Evolutionary conservation across 2,113 vertebrate species (phyloP).

Genomic region (Prionailurus viverrinus): DNA sequence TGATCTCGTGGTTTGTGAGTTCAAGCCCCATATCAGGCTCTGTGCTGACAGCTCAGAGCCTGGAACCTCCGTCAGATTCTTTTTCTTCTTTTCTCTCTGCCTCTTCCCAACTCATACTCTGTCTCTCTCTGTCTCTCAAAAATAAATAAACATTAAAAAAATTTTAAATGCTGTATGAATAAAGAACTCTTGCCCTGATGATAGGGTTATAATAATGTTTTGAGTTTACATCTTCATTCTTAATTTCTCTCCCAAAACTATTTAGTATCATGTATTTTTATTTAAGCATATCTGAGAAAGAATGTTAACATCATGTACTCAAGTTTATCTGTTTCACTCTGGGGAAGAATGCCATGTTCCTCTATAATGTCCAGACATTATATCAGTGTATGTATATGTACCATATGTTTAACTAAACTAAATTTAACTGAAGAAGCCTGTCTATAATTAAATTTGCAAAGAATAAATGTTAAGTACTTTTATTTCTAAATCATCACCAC

Average conservation of each 20-base stretch:
- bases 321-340: not conserved
- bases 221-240: conserved; percentile 1
- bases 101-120: no score
- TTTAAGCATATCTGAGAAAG: not conserved
- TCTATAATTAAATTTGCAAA: conserved; percentile 28
- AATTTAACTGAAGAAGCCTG: conserved; percentile 6
- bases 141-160: not conserved
- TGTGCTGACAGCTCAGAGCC: no score
- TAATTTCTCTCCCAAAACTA: conserved; percentile 53
- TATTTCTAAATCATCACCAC: not conserved
- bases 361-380: not conserved
- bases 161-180: not conserved
- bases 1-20: no score
- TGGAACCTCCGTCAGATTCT: no score
- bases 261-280: conserved; percentile 15
- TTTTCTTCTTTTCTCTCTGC: no score
- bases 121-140: no score
- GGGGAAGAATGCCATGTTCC: conserved; percentile 17
- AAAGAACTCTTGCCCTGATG: not conserved
- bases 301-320: not conserved
- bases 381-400: not conserved
- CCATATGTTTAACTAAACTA: not conserved
- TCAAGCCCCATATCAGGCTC: no score
- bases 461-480: not conserved
- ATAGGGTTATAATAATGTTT: not conserved